Percentiles rank a stretch among this genome's conserved stretches.
Evolutionary conservation across 2,797 vertebrate genomes (phyloP).

Genomic region (Intellagama lesueurii): DNA sequence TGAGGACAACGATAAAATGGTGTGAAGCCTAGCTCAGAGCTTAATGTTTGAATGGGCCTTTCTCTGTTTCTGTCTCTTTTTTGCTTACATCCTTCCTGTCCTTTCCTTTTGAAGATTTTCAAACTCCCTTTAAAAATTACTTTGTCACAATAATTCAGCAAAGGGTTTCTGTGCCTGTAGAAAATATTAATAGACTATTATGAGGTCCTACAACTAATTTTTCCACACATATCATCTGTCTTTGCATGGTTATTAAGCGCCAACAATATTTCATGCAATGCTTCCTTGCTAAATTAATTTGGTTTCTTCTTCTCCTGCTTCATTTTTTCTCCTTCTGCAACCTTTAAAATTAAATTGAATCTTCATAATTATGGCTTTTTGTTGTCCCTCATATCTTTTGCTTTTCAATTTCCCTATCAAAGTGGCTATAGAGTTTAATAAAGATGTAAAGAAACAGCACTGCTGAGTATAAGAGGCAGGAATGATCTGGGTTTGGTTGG

Average conservation of each 20-base stretch:
- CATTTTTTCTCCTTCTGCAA: slow-evolving; percentile 80
- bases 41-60: slow-evolving; percentile 5
- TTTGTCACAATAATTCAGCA: slow-evolving; percentile 83
- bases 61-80: slow-evolving; percentile 49
- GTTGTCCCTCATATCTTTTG: slow-evolving; percentile 82
- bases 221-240: slow-evolving; percentile 86
- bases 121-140: slow-evolving; percentile 78
- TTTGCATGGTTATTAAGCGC: slow-evolving; percentile 86
- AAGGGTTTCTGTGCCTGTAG: slow-evolving; percentile 82
- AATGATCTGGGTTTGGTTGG: slow-evolving; percentile 70
- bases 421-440: slow-evolving; percentile 81
- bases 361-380: slow-evolving; percentile 84
- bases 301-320: slow-evolving; percentile 83
- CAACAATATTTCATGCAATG: slow-evolving; percentile 88
- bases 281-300: slow-evolving; percentile 85
- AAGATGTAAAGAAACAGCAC: slow-evolving; percentile 84
- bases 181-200: slow-evolving; percentile 87
- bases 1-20: not conserved
- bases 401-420: slow-evolving; percentile 84
- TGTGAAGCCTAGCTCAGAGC: slow-evolving; percentile 44
- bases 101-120: slow-evolving; percentile 81
- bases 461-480: slow-evolving; percentile 77
- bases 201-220: slow-evolving; percentile 89
- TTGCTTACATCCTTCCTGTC: slow-evolving; percentile 61
- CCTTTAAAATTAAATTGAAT: slow-evolving; percentile 85